Evolutionary conservation across 2,113 vertebrate genomes (phyloP).

Genomic region (Callopanchax toddi): DNA sequence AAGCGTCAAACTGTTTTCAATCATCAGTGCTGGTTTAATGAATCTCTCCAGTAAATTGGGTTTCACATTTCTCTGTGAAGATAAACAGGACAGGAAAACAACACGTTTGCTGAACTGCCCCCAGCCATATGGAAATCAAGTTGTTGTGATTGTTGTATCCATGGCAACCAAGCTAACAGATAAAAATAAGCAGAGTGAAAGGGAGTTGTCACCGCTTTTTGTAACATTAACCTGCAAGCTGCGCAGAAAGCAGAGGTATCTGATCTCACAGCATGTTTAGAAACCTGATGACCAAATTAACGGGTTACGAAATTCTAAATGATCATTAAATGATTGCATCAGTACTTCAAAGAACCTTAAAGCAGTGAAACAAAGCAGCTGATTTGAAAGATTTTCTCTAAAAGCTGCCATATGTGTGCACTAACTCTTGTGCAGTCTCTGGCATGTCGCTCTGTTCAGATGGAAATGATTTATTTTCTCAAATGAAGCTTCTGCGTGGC

Average conservation of each 20-base stretch:
- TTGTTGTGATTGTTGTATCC: constrained; percentile 41
- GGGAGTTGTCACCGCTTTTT: neutral
- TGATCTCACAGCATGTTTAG: neutral
- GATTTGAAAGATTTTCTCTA: constrained; percentile 2
- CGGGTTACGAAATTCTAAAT: constrained; percentile 1
- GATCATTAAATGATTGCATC: constrained; percentile 10
- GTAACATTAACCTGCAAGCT: constrained; percentile 6
- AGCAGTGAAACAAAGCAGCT: constrained; percentile 7
- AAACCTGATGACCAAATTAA: constrained; percentile 6
- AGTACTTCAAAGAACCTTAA: constrained; percentile 10
- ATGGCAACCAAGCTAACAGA: constrained; percentile 38
- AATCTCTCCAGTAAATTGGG: neutral
- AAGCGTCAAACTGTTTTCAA: neutral
- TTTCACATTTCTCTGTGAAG: constrained; percentile 12
- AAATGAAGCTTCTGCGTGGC: constrained; percentile 7
- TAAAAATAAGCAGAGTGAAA: constrained; percentile 9
- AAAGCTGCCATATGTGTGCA: constrained; percentile 44
- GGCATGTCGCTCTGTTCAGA: constrained; percentile 16
- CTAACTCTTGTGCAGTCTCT: constrained; percentile 6
- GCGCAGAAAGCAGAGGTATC: neutral
- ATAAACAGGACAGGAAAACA: constrained; percentile 6
- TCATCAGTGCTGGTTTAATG: neutral
- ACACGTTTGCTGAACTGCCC: constrained; percentile 8
- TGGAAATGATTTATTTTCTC: constrained; percentile 28
- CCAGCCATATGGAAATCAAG: constrained; percentile 24